These are phyloP conservation scores for Anolis carolinensis DNA, from an alignment of 2,113 vertebrate genomes.

Conservation along the genomic window DNA sequence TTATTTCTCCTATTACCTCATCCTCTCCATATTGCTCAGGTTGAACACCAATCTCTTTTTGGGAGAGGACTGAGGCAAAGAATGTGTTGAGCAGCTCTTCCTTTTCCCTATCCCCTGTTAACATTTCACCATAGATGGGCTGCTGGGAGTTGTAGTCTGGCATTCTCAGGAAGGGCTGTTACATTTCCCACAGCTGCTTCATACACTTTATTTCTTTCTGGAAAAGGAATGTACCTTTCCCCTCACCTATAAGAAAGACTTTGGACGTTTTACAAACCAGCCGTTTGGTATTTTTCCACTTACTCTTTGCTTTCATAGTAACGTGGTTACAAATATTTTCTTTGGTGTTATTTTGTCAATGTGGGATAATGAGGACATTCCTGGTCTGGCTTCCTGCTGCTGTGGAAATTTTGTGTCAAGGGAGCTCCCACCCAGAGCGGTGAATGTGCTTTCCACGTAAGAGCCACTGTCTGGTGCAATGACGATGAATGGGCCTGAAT, in stretches of 20 bases:
- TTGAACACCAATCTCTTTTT: too few relatives aligned
- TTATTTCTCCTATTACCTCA: not conserved
- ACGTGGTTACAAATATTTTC: constrained; percentile 67
- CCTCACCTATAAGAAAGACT: not conserved
- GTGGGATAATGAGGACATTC: constrained; percentile 49
- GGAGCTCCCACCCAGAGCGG: constrained; percentile 35
- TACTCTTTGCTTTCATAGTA: constrained; percentile 50
- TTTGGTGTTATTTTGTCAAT: constrained; percentile 55
- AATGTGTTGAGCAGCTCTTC: too few relatives aligned
- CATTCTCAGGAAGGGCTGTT: too few relatives aligned
- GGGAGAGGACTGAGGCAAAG: too few relatives aligned
- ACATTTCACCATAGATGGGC: too few relatives aligned
- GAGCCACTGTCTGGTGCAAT: constrained; percentile 34
- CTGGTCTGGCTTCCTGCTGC: constrained; percentile 55
- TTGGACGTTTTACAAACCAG: constrained; percentile 51
- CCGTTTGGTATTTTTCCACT: constrained; percentile 66
- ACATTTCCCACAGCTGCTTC: not conserved
- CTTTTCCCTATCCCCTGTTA: too few relatives aligned
- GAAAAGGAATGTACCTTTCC: constrained; percentile 28
- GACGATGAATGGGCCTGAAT: not conserved
- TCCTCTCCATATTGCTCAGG: too few relatives aligned
- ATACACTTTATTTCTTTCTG: constrained; percentile 38
- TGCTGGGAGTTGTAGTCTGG: too few relatives aligned
- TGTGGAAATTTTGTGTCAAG: constrained; percentile 50
- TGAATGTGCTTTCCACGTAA: constrained; percentile 28